Evolutionary conservation across 2,888 invertebrate genomes (phyloP).

Genomic region (Athrips mouffetella): DNA sequence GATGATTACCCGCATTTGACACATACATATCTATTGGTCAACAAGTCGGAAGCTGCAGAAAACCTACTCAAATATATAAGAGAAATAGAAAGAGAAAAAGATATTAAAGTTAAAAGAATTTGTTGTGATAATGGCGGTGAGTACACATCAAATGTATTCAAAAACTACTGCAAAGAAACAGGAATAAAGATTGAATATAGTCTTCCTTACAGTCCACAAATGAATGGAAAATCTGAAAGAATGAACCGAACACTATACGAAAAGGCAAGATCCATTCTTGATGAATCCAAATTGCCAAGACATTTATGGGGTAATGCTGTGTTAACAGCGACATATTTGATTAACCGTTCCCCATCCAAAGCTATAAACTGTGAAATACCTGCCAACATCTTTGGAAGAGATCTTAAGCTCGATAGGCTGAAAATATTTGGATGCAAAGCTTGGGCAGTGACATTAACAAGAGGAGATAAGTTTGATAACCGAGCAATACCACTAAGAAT

Average conservation of each 20-base stretch:
- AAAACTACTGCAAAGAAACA: constrained; percentile 10
- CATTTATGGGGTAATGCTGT: constrained; percentile 25
- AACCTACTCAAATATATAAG: constrained; percentile 24
- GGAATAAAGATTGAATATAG: constrained; percentile 18
- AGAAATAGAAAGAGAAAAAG: constrained; percentile 19
- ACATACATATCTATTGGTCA: constrained; percentile 20
- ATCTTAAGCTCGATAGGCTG: constrained; percentile 1
- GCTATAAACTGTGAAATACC: constrained; percentile 16
- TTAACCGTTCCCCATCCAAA: constrained; percentile 23
- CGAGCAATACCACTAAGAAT: constrained; percentile 20
- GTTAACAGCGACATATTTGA: constrained; percentile 17
- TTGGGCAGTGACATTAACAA: no score
- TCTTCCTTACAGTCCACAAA: constrained; percentile 17
- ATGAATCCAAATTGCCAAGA: no score
- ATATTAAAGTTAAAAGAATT: constrained; percentile 19
- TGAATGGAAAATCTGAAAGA: no score
- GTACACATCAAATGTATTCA: constrained; percentile 10
- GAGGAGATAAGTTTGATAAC: no score
- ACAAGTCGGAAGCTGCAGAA: constrained; percentile 24
- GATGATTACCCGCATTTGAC: constrained; percentile 26
- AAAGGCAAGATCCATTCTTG: no score
- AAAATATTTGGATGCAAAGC: no score
- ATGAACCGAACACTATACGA: no score
- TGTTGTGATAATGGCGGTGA: constrained; percentile 24
- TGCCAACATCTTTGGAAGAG: constrained; percentile 8